Evolutionary conservation across 2,113 vertebrate species (phyloP).

Genomic region (Polypterus senegalus): DNA sequence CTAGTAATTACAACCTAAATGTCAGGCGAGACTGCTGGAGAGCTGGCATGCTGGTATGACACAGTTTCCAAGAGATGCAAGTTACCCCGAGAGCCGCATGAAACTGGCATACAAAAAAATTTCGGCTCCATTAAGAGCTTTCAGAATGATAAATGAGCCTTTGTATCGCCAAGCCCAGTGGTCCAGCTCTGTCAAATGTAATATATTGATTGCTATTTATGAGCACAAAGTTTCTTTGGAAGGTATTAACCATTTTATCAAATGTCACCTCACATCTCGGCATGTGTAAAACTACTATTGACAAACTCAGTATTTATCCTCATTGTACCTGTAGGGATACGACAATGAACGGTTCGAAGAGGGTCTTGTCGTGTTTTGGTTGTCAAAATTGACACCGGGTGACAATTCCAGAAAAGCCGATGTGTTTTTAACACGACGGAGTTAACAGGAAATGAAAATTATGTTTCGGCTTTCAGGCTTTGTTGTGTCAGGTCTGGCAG

Average conservation of each 20-base stretch:
- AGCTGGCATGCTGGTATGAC: not conserved
- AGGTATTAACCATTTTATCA: not conserved
- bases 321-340: no score
- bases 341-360: no score
- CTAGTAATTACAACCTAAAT: constrained; percentile 1
- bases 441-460: no score
- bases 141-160: constrained; percentile 15
- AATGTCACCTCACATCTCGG: constrained; percentile 5
- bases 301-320: no score
- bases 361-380: no score
- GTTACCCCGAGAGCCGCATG: not conserved
- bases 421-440: no score
- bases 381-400: no score
- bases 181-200: constrained; percentile 7
- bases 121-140: constrained; percentile 7
- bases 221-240: constrained; percentile 4
- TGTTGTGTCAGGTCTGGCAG: no score
- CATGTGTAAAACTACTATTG: not conserved
- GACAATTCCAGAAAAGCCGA: no score
- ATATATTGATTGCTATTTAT: constrained; percentile 13
- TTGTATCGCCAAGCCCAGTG: constrained; percentile 2
- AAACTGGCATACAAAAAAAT: constrained; percentile 6
- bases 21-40: not conserved
- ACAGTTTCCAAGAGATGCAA: not conserved
- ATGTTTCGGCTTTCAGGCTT: no score